Evolutionary conservation across 2,888 invertebrate genomes (phyloP).

Genomic region (Taphrorychus bicolor): DNA sequence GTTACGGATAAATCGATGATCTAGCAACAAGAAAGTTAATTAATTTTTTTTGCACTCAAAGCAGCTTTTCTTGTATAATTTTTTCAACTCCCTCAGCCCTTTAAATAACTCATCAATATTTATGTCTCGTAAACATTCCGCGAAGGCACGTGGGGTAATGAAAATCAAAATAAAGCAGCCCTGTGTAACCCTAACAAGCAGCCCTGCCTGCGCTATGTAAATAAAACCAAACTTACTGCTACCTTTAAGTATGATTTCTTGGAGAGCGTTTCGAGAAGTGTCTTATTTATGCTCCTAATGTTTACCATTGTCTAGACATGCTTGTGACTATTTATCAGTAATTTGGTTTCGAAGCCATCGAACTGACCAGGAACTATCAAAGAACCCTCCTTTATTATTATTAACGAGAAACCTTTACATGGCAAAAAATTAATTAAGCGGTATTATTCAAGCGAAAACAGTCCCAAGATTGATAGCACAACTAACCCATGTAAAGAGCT

Average conservation of each 20-base stretch:
- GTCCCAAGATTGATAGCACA: constrained; percentile 37
- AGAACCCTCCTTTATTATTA: neutral
- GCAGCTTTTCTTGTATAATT: too few species aligned
- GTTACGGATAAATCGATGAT: too few species aligned
- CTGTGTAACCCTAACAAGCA: neutral
- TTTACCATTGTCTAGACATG: neutral
- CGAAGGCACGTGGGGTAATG: neutral
- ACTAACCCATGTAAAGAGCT: constrained; percentile 37
- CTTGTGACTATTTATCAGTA: neutral
- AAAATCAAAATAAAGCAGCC: neutral
- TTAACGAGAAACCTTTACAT: constrained; percentile 1
- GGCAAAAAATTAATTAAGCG: constrained; percentile 29
- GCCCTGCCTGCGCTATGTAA: neutral
- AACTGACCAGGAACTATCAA: neutral
- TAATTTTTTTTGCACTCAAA: too few species aligned
- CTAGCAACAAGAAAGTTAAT: too few species aligned
- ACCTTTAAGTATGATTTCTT: constrained; percentile 2
- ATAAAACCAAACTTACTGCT: neutral
- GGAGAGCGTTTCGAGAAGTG: neutral
- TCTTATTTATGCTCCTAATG: neutral
- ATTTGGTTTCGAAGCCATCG: too few species aligned
- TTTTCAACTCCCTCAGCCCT: neutral
- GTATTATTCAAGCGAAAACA: constrained; percentile 28
- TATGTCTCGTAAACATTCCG: neutral
- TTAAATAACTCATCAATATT: neutral